Evolutionary conservation across 2,113 vertebrate genomes (phyloP).

Genomic region (Numenius arquata): DNA sequence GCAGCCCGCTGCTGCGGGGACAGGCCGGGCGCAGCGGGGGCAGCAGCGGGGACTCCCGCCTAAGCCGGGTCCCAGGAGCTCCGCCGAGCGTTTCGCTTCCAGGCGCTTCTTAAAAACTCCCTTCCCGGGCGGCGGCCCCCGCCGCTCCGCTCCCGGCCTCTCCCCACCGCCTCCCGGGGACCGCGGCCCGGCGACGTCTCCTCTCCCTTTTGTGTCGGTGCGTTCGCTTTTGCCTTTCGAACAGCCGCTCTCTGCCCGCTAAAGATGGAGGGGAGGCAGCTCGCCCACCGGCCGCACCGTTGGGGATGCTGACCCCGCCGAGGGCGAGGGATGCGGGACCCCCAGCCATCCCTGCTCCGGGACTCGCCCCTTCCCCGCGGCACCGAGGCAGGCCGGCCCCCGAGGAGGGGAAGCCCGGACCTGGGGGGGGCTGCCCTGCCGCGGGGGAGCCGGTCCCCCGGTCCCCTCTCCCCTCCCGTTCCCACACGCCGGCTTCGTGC

Average conservation of each 20-base stretch:
- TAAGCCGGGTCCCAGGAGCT: neutral
- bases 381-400: too few relatives aligned
- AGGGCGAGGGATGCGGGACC: neutral
- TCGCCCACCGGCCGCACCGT: neutral
- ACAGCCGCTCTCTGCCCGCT: neutral
- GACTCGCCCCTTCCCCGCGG: neutral
- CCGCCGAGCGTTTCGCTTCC: neutral
- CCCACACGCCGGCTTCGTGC: neutral
- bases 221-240: neutral
- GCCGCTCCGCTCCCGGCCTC: neutral
- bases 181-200: neutral
- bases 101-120: neutral
- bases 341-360: neutral
- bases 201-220: neutral
- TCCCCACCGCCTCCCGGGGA: neutral
- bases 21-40: neutral
- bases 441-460: neutral
- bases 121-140: neutral
- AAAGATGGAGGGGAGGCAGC: neutral
- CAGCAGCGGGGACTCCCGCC: neutral
- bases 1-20: too few relatives aligned
- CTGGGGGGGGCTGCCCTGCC: neutral
- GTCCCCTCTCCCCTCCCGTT: neutral
- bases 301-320: neutral
- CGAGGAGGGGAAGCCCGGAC: too few relatives aligned